Percentiles rank a stretch among this genome's conserved stretches.
These are phyloP conservation scores for Ophioderma brevispina DNA, from an alignment of 35 echinoderm and acorn worm species.

Conservation along the genomic window DNA sequence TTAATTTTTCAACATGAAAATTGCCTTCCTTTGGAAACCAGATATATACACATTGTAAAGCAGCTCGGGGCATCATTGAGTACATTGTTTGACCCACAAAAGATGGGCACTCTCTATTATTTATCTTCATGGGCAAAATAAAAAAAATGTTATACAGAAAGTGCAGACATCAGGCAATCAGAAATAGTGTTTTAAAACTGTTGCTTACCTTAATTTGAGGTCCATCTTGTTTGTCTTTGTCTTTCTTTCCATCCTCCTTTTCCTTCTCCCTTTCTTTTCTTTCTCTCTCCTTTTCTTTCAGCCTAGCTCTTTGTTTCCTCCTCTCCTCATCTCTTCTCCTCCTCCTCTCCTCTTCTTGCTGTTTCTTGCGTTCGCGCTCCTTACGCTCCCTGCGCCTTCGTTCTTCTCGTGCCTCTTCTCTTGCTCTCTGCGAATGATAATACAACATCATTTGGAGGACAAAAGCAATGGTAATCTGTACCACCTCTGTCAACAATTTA, in stretches of 20 bases:
- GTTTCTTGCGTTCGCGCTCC: conserved; percentile 32
- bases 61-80: no score
- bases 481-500: no score
- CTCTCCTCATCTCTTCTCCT: conserved; percentile 11
- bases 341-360: conserved; percentile 19
- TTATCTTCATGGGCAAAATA: no score
- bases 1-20: no score
- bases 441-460: background rate
- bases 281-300: background rate
- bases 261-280: conserved; percentile 6
- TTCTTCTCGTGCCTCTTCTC: conserved; percentile 30
- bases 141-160: no score
- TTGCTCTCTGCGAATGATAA: background rate
- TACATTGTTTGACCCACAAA: no score
- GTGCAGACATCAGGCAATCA: no score
- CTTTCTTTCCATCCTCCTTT: background rate
- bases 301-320: conserved; percentile 11
- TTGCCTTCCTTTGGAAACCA: no score
- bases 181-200: no score
- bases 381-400: conserved; percentile 15
- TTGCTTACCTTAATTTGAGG: background rate
- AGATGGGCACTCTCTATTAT: no score
- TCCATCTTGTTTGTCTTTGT: background rate
- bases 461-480: no score
- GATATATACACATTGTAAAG: no score